Evolutionary conservation across 2,888 invertebrate species (phyloP).

Genomic region (Heteropelma amictum): DNA sequence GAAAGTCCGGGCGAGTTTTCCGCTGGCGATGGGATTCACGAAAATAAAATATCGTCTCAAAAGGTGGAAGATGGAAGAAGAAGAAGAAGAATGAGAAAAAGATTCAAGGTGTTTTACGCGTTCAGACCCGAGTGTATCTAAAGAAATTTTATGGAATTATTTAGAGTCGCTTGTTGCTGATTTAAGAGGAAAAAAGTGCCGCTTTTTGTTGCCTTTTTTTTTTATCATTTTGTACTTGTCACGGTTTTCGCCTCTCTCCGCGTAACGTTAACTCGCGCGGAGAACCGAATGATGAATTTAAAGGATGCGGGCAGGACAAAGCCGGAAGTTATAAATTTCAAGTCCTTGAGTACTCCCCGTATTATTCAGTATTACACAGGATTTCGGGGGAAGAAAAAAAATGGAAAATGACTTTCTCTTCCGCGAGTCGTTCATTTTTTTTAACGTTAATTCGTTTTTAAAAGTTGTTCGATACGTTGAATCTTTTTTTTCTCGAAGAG

Average conservation of each 20-base stretch:
- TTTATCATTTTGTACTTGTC: slow-evolving; percentile 15
- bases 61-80: not conserved
- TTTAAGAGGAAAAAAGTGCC: slow-evolving; percentile 30
- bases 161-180: slow-evolving; percentile 32
- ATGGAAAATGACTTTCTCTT: too few species aligned
- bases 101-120: not conserved
- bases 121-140: not conserved
- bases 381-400: too few species aligned
- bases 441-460: too few species aligned
- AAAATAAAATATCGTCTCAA: slow-evolving; percentile 28
- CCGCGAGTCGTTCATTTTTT: too few species aligned
- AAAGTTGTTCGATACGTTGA: too few species aligned
- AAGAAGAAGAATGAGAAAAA: not conserved
- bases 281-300: slow-evolving; percentile 18
- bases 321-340: not conserved
- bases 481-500: too few species aligned
- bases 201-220: slow-evolving; percentile 4
- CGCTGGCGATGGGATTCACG: slow-evolving; percentile 37
- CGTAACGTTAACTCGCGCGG: slow-evolving; percentile 2
- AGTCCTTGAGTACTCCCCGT: not conserved
- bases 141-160: slow-evolving; percentile 29
- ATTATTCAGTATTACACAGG: too few species aligned
- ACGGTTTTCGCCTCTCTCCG: not conserved
- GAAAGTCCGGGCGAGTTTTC: slow-evolving; percentile 7
- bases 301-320: not conserved